Evolutionary conservation across 2,113 vertebrate species (phyloP), one percentile per base, ranked within the genome.

Genomic region (Tichodroma muraria): DNA sequence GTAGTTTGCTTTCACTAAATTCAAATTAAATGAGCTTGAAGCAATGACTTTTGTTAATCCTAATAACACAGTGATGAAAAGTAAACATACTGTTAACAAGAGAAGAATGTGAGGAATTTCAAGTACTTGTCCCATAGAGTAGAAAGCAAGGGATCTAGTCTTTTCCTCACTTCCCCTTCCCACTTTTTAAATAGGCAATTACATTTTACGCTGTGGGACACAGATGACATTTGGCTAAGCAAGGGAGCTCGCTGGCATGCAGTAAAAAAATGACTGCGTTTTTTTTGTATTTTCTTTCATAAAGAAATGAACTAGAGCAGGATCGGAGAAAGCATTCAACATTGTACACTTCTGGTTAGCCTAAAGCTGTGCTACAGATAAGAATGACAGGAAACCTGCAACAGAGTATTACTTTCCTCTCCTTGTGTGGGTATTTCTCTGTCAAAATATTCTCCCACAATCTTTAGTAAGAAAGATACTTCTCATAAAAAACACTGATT

Each of bases 91-190:
- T 98, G 98, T 98, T 98, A 98, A 98, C 97, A 91, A 95, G 94
- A 96, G 97, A 98, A 98, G 98, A 98, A 98, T 98, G 98, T 97
- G 97, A 98, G 97, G 98, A 99, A 99, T 99, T 98, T 98, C 98
- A 98, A 99, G 98, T 97, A 98, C 98, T 98, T 98, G 97, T 96
- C 97, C 97, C 98, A 98, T 96, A 95, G 96, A 97, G 93, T 97
- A 93, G 95, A 97, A 98, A 96, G 95, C 98, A 92, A 92, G 97
- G 88, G 93, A 89, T 93, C 60, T 94, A 94, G 94, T 97, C 69
- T 97, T 93, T 88, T 77, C 88, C 64, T 57, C 63, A 71, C 69
- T 89, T 95, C 77, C 47, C 80, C 57, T 93, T 89, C 89, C 77
- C 44, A 38, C 91, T 96, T 97, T 80, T 93, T 57, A 92, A 97